phyloP scores from a whole-genome alignment of 2,113 vertebrate genomes.

The Electrona antarctica region DNA sequence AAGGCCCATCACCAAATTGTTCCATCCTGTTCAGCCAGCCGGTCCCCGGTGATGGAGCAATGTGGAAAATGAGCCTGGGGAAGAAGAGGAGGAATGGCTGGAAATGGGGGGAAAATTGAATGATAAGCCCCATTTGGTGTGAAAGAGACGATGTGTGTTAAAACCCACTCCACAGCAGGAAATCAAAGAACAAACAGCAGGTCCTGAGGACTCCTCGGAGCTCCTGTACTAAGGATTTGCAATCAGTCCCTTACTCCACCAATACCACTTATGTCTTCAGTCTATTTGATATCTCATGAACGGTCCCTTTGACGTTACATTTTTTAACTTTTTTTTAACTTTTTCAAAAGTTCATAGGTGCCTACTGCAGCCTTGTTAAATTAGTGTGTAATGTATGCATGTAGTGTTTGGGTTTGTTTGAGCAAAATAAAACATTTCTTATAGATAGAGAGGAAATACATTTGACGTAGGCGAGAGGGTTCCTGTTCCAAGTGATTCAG shows the following conservation, averaged over 20 bases:
- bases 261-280: conserved; percentile 38
- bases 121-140: conserved; percentile 53
- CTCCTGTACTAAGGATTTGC: conserved; percentile 44
- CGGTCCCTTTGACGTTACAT: conserved; percentile 42
- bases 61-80: conserved; percentile 26
- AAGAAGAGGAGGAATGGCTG: conserved; percentile 28
- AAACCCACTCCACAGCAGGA: conserved; percentile 10
- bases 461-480: conserved; percentile 7
- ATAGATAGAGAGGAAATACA: conserved; percentile 23
- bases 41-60: conserved; percentile 19
- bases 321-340: too few species aligned
- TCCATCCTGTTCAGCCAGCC: conserved; percentile 29
- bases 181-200: conserved; percentile 40
- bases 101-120: conserved; percentile 57
- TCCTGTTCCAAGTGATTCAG: conserved; percentile 16
- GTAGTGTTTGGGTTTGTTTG: conserved; percentile 9
- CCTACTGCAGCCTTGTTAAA: conserved; percentile 31
- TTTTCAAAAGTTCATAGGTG: conserved; percentile 37
- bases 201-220: conserved; percentile 24
- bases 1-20: conserved; percentile 39
- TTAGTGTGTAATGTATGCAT: neutral
- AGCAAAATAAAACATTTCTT: conserved; percentile 27
- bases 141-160: conserved; percentile 27
- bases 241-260: conserved; percentile 37
- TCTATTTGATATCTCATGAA: conserved; percentile 38